Percentiles rank a stretch among this genome's conserved stretches.
Evolutionary conservation across 2,888 invertebrate genomes (phyloP).

Genomic region (Galeopsomyia nigrocyanea): DNA sequence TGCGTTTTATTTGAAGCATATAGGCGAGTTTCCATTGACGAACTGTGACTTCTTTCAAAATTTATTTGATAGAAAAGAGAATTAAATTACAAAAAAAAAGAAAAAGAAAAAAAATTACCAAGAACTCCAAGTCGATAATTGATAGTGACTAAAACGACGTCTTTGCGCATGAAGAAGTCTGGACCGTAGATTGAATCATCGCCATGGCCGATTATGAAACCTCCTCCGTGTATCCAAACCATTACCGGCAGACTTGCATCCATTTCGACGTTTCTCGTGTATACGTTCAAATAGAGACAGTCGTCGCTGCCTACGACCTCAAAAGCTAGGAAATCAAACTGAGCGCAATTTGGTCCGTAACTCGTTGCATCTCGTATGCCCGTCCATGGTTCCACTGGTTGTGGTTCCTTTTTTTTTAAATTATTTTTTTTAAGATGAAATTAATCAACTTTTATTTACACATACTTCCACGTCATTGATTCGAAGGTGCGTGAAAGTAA

Average conservation of each 20-base stretch:
- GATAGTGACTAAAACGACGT: conserved; percentile 59
- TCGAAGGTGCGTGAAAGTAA: too few species aligned
- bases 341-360: conserved; percentile 50
- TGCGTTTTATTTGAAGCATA: too few species aligned
- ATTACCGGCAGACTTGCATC: conserved; percentile 52
- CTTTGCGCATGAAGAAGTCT: conserved; percentile 57
- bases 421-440: too few species aligned
- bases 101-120: conserved; percentile 49
- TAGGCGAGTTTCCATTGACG: too few species aligned
- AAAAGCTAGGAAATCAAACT: conserved; percentile 38
- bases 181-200: conserved; percentile 55
- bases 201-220: conserved; percentile 53
- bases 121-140: conserved; percentile 60
- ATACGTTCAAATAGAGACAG: conserved; percentile 62
- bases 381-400: conserved; percentile 56
- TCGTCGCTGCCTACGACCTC: conserved; percentile 56
- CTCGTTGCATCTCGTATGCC: conserved; percentile 54
- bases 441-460: too few species aligned
- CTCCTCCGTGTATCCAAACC: conserved; percentile 62
- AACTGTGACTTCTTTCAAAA: too few species aligned
- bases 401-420: conserved; percentile 58
- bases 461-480: too few species aligned
- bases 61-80: too few species aligned
- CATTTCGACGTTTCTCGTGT: conserved; percentile 40
- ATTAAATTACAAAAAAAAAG: too few species aligned